These are phyloP conservation scores for Silurus meridionalis DNA, from an alignment of 2,113 vertebrate species.

Conservation along the genomic window DNA sequence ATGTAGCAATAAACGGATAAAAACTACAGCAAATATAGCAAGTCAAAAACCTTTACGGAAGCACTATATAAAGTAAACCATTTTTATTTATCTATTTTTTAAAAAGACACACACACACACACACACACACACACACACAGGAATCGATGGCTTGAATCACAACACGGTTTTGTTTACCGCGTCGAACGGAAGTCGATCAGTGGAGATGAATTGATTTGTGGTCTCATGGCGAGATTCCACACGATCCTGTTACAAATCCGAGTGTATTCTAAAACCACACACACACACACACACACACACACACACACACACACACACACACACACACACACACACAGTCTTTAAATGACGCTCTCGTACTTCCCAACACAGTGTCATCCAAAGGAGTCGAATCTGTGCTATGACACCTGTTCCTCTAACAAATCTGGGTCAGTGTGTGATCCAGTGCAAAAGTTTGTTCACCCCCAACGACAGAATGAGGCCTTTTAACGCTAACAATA, in stretches of 20 bases:
- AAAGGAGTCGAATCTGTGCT: no score
- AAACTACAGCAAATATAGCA: background rate
- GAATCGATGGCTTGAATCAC: constrained; percentile 9
- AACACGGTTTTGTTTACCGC: constrained; percentile 22
- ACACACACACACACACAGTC: constrained; percentile 7
- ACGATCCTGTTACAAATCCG: constrained; percentile 46
- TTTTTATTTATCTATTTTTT: no score
- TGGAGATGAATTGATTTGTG: constrained; percentile 43
- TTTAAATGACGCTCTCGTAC: background rate
- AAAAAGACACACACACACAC: background rate
- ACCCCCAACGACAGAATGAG: background rate
- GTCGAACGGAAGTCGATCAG: constrained; percentile 24
- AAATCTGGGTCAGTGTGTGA: background rate
- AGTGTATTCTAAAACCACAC: constrained; percentile 16
- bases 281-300: constrained; percentile 38
- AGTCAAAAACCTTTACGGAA: background rate
- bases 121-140: background rate
- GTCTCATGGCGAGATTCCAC: constrained; percentile 31
- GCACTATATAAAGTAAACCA: no score
- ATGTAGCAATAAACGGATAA: background rate
- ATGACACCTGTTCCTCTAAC: no score
- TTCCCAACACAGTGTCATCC: background rate
- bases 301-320: constrained; percentile 24
- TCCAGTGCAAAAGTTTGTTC: background rate
- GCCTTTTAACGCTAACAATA: background rate